phyloP scores from a whole-genome alignment of 1,140 invertebrate species.

The Eriosoma lanigerum region DNA sequence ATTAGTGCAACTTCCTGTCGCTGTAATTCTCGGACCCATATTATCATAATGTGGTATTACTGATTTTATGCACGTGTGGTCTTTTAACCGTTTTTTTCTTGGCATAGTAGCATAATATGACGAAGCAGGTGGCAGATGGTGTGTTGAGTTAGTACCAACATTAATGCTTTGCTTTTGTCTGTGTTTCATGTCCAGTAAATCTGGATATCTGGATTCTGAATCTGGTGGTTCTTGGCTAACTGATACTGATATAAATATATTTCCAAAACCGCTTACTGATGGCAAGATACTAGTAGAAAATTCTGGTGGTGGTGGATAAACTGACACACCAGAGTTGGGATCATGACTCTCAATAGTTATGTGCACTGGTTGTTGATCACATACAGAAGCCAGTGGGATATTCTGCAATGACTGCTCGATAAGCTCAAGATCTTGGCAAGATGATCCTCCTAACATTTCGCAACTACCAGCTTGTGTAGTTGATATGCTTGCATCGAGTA shows the following conservation, averaged over 20 bases:
- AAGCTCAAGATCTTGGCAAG: conserved; percentile 61
- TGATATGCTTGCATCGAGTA: conserved; percentile 76
- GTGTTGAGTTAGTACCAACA: conserved; percentile 56
- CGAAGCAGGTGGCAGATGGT: conserved; percentile 52
- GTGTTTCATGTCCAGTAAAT: conserved; percentile 72
- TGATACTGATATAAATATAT: conserved; percentile 75
- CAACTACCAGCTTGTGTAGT: conserved; percentile 62
- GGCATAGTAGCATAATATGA: conserved; percentile 64
- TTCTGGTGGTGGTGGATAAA: conserved; percentile 68
- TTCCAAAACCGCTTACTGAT: conserved; percentile 65
- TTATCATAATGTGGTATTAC: conserved; percentile 75
- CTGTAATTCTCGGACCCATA: conserved; percentile 84
- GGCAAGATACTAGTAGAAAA: conserved; percentile 67
- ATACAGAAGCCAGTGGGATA: conserved; percentile 58
- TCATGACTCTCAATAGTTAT: conserved; percentile 75
- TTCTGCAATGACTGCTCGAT: conserved; percentile 57
- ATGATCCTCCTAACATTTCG: conserved; percentile 57
- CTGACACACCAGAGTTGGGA: conserved; percentile 57
- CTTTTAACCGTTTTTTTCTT: conserved; percentile 56
- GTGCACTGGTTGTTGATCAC: conserved; percentile 68
- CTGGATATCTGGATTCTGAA: conserved; percentile 64
- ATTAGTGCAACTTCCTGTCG: conserved; percentile 78
- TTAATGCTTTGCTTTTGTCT: conserved; percentile 60
- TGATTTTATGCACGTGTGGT: conserved; percentile 53
- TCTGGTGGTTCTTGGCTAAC: conserved; percentile 66